Evolutionary conservation across 1,140 invertebrate genomes (phyloP).

Genomic region (Nasonia giraulti): DNA sequence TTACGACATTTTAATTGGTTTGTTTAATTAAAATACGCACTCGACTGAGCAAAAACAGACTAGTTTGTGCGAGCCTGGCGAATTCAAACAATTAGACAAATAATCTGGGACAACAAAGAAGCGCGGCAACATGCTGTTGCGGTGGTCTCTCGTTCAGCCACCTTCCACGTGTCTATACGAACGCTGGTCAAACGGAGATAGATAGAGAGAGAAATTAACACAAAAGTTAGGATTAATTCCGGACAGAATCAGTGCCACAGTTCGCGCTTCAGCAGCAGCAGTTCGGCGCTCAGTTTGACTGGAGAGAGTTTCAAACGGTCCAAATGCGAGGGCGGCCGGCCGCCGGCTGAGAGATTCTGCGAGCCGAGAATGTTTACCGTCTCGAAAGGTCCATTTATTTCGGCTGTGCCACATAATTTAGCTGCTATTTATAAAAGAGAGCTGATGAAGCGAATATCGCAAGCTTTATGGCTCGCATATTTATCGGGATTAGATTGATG

Average conservation of each 20-base stretch:
- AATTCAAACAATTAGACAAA: slow-evolving; percentile 36
- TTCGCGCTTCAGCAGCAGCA: slow-evolving; percentile 24
- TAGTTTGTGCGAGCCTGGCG: neutral
- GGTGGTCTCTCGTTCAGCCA: slow-evolving; percentile 31
- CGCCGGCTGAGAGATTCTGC: neutral
- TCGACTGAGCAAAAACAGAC: neutral
- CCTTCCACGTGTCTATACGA: slow-evolving; percentile 32
- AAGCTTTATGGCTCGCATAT: too few species aligned
- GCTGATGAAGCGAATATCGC: neutral
- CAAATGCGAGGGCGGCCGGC: neutral
- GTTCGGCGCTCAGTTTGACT: slow-evolving; percentile 50
- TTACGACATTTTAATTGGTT: neutral
- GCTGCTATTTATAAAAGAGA: slow-evolving; percentile 1
- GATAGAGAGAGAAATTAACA: slow-evolving; percentile 56
- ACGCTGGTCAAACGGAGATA: neutral
- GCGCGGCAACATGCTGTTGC: neutral
- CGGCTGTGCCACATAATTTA: neutral
- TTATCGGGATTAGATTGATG: neutral
- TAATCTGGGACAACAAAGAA: slow-evolving; percentile 33
- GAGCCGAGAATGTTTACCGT: slow-evolving; percentile 24
- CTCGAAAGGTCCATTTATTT: slow-evolving; percentile 4
- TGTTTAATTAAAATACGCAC: slow-evolving; percentile 23
- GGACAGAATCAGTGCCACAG: slow-evolving; percentile 23
- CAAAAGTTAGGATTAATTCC: slow-evolving; percentile 62
- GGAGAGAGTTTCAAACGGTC: neutral